Evolutionary conservation across 2,113 vertebrate genomes (phyloP).

Genomic region (Platichthys flesus): DNA sequence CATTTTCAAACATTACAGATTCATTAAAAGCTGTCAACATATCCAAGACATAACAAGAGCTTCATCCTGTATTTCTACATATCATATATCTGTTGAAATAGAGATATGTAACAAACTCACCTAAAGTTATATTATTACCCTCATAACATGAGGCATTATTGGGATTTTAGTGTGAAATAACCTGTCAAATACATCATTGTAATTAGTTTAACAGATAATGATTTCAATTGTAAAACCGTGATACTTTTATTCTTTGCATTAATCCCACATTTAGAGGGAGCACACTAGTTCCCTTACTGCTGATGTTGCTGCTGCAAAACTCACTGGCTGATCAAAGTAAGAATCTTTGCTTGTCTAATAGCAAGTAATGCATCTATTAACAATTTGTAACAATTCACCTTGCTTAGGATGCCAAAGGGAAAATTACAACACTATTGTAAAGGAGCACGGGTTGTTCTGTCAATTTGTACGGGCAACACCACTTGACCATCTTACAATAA

Average conservation of each 20-base stretch:
- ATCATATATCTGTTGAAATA: too few relatives aligned
- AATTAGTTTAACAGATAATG: too few relatives aligned
- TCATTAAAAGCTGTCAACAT: background rate
- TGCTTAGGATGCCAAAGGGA: too few relatives aligned
- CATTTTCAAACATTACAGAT: background rate
- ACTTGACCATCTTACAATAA: too few relatives aligned
- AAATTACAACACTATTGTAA: too few relatives aligned
- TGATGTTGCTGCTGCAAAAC: conserved; percentile 41
- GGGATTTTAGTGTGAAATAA: background rate
- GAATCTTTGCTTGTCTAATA: too few relatives aligned
- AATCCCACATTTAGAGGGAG: conserved; percentile 3
- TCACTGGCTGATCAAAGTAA: conserved; percentile 15
- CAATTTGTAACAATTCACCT: too few relatives aligned
- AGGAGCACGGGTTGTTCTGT: too few relatives aligned
- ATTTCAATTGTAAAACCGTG: background rate
- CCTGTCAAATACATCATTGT: background rate
- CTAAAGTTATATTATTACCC: background rate
- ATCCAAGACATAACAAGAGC: background rate
- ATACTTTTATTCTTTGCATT: background rate
- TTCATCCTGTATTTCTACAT: too few relatives aligned
- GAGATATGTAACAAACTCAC: too few relatives aligned
- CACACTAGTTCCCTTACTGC: conserved; percentile 32
- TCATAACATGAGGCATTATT: background rate
- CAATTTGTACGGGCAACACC: too few relatives aligned
- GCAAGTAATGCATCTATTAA: too few relatives aligned